Evolutionary conservation across 1,140 invertebrate species (phyloP), one percentile per base, ranked within the genome.

Genomic region (Drosophila quadrilineata): DNA sequence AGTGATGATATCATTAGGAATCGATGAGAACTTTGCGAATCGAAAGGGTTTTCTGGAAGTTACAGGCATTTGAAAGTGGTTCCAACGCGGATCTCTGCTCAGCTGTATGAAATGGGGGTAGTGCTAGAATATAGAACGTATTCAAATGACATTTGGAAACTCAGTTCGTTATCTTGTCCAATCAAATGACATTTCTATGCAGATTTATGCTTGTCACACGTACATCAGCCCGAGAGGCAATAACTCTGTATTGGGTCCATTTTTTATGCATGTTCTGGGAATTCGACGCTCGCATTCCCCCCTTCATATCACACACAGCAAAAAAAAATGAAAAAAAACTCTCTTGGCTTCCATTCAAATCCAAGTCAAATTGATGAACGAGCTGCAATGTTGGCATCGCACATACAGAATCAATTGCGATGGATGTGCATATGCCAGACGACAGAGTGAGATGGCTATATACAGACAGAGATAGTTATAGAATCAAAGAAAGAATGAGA

Each of bases 271-370:
- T 22, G 10, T 9, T 12, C 24, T 21, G 31, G 10, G 31, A 12
- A 4, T 3, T 33, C 14, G 31, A 35, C 6, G 5, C 3, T n/a
- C 10, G 3, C 9, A 4, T 10, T 33, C 10, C 3, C 0, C 3
- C 0, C 14, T 5, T 9, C 29, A 1, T 4, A 2, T 5, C 29
- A 1, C 10, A 6, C 10, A 33, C 0, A n/a, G n/a, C n/a, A n/a
- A n/a, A n/a, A n/a, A n/a, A n/a, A n/a, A n/a, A n/a, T n/a, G 28
- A 33, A 38, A 21, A 29, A 3, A 41, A 43, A 19, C 52, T 33
- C 29, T 31, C 21, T 58, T 64, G 53, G 60, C 60, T 29, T 12
- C 26, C 54, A 58, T 58, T 64, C 60, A 64, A 64, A 58, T 58
- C 33, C 53, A 58, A 41, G 24, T 26, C 43, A 17, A 48, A 58